Evolutionary conservation across 2,113 vertebrate genomes (phyloP).

Genomic region (Strix aluco): DNA sequence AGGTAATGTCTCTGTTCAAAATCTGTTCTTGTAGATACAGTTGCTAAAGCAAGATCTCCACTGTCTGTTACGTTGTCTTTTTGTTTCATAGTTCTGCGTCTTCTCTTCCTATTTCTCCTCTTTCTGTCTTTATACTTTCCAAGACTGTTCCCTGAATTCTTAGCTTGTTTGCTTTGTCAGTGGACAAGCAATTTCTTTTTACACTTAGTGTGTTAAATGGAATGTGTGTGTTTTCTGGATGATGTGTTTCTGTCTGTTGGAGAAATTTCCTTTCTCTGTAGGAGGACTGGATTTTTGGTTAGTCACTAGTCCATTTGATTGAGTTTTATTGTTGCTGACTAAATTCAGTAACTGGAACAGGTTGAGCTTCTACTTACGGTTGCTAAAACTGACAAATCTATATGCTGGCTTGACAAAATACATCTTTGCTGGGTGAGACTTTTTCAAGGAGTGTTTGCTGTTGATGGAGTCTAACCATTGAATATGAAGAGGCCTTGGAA

Average conservation of each 20-base stretch:
- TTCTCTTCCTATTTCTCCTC: neutral
- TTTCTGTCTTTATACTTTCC: neutral
- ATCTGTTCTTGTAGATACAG: slow-evolving; percentile 18
- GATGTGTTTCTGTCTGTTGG: neutral
- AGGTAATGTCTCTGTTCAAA: neutral
- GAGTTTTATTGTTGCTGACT: neutral
- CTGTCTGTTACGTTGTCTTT: neutral
- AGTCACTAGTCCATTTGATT: neutral
- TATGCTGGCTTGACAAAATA: neutral
- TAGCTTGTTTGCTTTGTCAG: neutral
- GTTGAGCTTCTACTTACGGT: neutral
- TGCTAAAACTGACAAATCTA: neutral
- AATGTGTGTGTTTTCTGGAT: neutral
- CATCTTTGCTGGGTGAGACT: neutral
- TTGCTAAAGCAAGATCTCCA: slow-evolving; percentile 18
- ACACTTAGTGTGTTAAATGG: neutral
- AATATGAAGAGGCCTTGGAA: neutral
- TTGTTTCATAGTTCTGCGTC: neutral
- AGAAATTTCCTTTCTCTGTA: neutral
- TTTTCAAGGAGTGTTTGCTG: neutral
- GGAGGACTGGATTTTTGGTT: neutral
- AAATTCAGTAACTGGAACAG: neutral
- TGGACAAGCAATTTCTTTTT: neutral
- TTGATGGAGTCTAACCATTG: neutral
- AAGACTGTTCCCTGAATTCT: neutral